These are phyloP conservation scores for Gorilla gorilla DNA, from an alignment of 2,113 vertebrate species.

Conservation along the genomic window DNA sequence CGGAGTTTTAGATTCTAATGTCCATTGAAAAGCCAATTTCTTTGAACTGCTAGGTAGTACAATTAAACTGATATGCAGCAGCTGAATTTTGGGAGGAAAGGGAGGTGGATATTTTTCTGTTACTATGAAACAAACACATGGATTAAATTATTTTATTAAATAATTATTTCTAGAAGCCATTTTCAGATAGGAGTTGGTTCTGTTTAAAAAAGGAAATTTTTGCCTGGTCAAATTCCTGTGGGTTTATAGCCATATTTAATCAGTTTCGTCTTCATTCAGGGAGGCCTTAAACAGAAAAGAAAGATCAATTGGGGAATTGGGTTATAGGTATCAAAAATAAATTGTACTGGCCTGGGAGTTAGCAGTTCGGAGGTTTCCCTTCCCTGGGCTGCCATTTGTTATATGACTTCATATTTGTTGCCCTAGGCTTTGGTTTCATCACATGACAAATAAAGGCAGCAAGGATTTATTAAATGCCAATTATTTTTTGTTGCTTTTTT, in stretches of 20 bases:
- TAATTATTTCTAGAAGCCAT: slow-evolving; percentile 53
- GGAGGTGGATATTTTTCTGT: not conserved
- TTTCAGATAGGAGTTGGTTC: slow-evolving; percentile 54
- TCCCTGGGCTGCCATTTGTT: not conserved
- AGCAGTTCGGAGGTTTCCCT: not conserved
- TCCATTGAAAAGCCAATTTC: not conserved
- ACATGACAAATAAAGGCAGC: slow-evolving; percentile 45
- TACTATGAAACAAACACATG: slow-evolving; percentile 33
- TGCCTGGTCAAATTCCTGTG: slow-evolving; percentile 55
- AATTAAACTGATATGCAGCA: slow-evolving; percentile 45
- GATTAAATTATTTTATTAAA: slow-evolving; percentile 68
- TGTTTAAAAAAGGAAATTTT: slow-evolving; percentile 54
- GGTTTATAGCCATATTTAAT: slow-evolving; percentile 56
- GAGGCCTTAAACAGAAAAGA: slow-evolving; percentile 30
- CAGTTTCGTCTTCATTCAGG: slow-evolving; percentile 27
- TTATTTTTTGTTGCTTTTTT: not conserved
- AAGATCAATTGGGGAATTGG: slow-evolving; percentile 43
- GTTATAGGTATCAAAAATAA: not conserved
- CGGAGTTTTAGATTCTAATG: slow-evolving; percentile 38
- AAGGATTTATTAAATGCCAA: slow-evolving; percentile 50
- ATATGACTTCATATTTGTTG: not conserved
- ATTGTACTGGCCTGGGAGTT: not conserved
- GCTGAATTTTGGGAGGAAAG: slow-evolving; percentile 34
- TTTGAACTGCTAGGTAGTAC: slow-evolving; percentile 44
- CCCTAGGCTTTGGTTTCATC: slow-evolving; percentile 15